Evolutionary conservation across 2,888 invertebrate genomes (phyloP).

Genomic region (Netelia virgata): DNA sequence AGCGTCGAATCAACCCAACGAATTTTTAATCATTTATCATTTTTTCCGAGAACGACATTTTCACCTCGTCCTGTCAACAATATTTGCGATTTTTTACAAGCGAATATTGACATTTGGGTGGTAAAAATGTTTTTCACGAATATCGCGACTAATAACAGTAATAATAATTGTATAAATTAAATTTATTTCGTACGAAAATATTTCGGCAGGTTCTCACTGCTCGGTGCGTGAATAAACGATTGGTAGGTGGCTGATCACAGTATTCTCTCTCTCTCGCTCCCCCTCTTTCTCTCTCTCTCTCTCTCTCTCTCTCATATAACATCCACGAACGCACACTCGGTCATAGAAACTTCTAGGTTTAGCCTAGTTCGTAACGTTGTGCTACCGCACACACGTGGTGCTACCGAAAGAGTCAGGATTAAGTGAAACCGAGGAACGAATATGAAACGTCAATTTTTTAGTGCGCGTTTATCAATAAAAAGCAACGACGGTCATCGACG

Average conservation of each 20-base stretch:
- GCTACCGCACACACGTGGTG: constrained; percentile 34
- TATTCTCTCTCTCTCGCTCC: neutral
- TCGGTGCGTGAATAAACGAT: neutral
- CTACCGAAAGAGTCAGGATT: constrained; percentile 33
- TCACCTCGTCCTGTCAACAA: neutral
- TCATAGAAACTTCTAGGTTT: constrained; percentile 3
- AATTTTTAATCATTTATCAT: neutral
- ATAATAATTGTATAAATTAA: neutral
- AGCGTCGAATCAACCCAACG: neutral
- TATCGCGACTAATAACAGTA: neutral
- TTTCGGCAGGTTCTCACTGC: neutral
- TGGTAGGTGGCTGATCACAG: neutral
- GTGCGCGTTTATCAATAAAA: constrained; percentile 27
- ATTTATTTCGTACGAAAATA: neutral
- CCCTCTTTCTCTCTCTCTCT: neutral
- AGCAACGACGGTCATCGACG: neutral
- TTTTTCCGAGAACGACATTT: neutral
- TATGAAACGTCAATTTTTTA: constrained; percentile 8
- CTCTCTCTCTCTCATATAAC: neutral
- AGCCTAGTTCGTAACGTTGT: constrained; percentile 4
- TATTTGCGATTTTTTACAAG: constrained; percentile 10
- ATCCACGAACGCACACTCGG: neutral
- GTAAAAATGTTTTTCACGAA: neutral
- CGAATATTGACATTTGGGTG: neutral
- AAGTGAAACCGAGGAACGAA: constrained; percentile 15